Evolutionary conservation across 2,888 invertebrate genomes (phyloP).

Genomic region (Leucophenga maculata): DNA sequence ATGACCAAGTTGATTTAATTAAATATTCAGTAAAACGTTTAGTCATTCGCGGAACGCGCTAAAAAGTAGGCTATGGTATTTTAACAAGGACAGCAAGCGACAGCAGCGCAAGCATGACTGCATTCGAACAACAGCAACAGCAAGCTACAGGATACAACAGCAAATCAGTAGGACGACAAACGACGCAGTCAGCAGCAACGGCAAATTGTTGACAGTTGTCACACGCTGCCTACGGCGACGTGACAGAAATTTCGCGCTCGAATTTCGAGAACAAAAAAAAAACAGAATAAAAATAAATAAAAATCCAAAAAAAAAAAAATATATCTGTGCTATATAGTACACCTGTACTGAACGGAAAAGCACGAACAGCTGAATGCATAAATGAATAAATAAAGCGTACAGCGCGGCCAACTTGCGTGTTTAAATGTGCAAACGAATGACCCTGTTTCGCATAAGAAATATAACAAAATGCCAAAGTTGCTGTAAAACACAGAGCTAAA

Average conservation of each 20-base stretch:
- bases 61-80: slow-evolving; percentile 50
- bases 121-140: slow-evolving; percentile 23
- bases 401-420: not conserved
- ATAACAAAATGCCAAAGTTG: slow-evolving; percentile 20
- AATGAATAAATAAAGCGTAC: slow-evolving; percentile 43
- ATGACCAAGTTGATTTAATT: slow-evolving; percentile 62
- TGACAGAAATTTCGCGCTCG: slow-evolving; percentile 39
- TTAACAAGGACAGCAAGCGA: slow-evolving; percentile 37
- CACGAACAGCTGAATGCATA: slow-evolving; percentile 37
- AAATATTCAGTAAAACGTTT: slow-evolving; percentile 55
- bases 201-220: slow-evolving; percentile 64
- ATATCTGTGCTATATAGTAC: too few species aligned
- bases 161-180: slow-evolving; percentile 3
- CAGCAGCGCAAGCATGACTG: slow-evolving; percentile 45
- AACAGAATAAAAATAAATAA: slow-evolving; percentile 4
- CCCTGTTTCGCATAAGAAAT: slow-evolving; percentile 8
- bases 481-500: slow-evolving; percentile 45
- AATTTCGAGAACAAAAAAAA: not conserved
- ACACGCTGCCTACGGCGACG: slow-evolving; percentile 52
- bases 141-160: slow-evolving; percentile 4
- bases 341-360: not conserved
- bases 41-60: slow-evolving; percentile 39
- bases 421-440: slow-evolving; percentile 15
- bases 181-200: not conserved
- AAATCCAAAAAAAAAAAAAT: slow-evolving; percentile 26